Evolutionary conservation across 2,797 vertebrate genomes (phyloP).

Genomic region (Neosilurus hyrtlii): DNA sequence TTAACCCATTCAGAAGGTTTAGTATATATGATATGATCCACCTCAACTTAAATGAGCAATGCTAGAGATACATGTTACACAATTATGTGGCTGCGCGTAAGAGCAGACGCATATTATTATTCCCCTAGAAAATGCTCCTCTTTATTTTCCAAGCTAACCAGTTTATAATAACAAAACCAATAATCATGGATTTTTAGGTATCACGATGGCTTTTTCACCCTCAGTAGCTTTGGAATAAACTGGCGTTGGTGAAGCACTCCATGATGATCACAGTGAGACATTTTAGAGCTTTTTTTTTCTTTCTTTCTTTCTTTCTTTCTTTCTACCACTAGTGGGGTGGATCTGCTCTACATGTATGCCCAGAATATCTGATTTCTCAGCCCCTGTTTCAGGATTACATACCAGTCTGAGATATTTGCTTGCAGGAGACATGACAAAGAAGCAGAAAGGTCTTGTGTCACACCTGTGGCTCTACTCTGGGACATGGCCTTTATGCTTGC

Average conservation of each 20-base stretch:
- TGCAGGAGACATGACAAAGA: conserved; percentile 37
- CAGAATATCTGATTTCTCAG: conserved; percentile 17
- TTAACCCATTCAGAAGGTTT: no score
- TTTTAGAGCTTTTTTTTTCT: background rate
- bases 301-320: no score
- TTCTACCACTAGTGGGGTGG: background rate
- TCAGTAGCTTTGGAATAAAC: background rate
- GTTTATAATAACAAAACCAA: background rate
- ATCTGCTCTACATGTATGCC: background rate
- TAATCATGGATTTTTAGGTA: background rate
- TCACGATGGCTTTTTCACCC: no score
- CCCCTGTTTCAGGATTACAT: conserved; percentile 19
- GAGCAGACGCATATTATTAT: no score
- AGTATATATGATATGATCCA: no score
- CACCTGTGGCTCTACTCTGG: conserved; percentile 49
- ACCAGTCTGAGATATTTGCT: conserved; percentile 30
- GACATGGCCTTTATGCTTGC: conserved; percentile 54
- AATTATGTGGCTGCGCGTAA: no score
- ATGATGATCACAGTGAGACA: background rate
- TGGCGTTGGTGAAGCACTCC: no score
- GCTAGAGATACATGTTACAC: no score
- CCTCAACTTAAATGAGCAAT: no score
- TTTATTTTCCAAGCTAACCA: background rate
- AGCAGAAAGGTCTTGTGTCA: conserved; percentile 38
- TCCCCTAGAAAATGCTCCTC: no score